Conservation (phyloP, 2,113 vertebrate species). For the Nanorana parkeri region DNA sequence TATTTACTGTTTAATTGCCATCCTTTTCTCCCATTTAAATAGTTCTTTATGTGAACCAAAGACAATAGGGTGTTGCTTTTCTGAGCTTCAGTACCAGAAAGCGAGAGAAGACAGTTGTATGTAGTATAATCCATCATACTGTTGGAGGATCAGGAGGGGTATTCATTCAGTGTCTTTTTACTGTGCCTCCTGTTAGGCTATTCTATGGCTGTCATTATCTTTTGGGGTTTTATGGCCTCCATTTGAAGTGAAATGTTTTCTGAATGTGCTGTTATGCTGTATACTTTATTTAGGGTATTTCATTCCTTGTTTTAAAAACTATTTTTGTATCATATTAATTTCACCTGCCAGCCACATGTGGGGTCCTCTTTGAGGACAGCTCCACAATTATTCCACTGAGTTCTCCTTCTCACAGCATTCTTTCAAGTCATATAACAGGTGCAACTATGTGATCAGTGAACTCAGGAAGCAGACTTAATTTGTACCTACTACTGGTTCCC, state of each 20-base stretch:
- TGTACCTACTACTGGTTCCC: too few species aligned
- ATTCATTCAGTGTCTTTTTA: constrained; percentile 19
- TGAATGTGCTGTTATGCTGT: background rate
- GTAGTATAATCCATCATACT: constrained; percentile 36
- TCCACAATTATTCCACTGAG: too few species aligned
- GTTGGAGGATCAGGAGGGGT: constrained; percentile 9
- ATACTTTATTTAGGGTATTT: too few species aligned
- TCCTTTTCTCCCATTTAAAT: constrained; percentile 18
- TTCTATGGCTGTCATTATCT: constrained; percentile 24
- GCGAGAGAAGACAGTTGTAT: background rate
- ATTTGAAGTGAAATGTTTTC: constrained; percentile 17
- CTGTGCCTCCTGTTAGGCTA: constrained; percentile 12
- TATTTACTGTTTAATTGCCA: constrained; percentile 19
- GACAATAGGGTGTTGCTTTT: constrained; percentile 29
- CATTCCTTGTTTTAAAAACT: background rate
- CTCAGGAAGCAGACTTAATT: too few species aligned
- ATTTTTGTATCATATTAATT: background rate
- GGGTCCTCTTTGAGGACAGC: background rate
- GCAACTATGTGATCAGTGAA: background rate
- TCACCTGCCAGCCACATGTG: background rate
- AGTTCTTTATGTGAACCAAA: constrained; percentile 25
- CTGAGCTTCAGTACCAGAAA: constrained; percentile 16
- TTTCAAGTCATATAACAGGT: background rate
- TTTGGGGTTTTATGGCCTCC: constrained; percentile 4
- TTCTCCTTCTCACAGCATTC: background rate